Conservation (phyloP, 1,140 invertebrate genomes). For the Brachionus paranguensis region DNA sequence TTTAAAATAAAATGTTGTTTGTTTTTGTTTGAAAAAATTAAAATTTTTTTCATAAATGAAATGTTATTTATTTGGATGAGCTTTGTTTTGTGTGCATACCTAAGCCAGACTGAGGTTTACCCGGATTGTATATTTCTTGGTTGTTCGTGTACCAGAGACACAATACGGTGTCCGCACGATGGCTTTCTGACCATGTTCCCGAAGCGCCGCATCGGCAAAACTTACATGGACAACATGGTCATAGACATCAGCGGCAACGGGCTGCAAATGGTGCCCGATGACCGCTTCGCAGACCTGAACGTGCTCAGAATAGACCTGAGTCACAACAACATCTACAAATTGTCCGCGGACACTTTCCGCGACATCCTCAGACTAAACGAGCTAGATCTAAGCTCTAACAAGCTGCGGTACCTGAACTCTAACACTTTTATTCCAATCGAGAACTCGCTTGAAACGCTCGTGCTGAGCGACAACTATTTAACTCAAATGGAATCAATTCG, state of each 20-base stretch:
- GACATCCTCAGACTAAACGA: background rate
- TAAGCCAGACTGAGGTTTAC: background rate
- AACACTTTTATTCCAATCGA: constrained; percentile 36
- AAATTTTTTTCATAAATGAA: background rate
- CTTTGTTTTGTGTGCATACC: background rate
- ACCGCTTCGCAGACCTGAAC: background rate
- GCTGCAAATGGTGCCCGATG: constrained; percentile 20
- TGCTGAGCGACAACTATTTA: background rate
- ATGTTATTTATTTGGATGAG: background rate
- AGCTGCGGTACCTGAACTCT: background rate
- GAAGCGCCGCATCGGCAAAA: background rate
- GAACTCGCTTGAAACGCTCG: background rate
- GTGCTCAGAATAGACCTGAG: constrained; percentile 9
- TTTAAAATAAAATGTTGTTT: background rate
- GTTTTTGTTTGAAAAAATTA: background rate
- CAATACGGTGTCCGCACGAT: constrained; percentile 6
- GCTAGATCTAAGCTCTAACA: constrained; percentile 29
- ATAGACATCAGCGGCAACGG: background rate
- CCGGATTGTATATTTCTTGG: constrained; percentile 22
- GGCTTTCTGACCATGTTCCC: constrained; percentile 23
- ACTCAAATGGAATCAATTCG: constrained; percentile 22
- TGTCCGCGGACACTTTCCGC: constrained; percentile 1
- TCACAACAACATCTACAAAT: background rate
- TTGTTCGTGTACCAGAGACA: background rate
- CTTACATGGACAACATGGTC: background rate